Conservation (phyloP, 2,113 vertebrate species). For the Callithrix jacchus region DNA sequence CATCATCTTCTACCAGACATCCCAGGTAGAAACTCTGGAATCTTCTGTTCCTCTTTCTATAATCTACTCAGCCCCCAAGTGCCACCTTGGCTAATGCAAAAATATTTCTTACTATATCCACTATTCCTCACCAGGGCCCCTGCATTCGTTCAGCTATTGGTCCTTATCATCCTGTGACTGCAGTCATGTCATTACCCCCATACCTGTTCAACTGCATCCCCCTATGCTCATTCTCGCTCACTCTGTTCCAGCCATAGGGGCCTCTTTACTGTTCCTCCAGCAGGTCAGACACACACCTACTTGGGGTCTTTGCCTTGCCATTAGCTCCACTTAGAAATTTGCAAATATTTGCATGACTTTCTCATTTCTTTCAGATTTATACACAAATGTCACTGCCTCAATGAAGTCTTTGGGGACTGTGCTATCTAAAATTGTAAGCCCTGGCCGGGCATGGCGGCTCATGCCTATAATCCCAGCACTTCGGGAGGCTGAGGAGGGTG, state of each 20-base stretch:
- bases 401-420: background rate
- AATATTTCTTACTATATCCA: background rate
- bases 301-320: background rate
- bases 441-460: fast-evolving
- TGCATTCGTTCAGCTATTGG: background rate
- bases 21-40: background rate
- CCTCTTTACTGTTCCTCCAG: background rate
- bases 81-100: background rate
- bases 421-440: background rate
- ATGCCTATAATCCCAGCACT: too few relatives aligned
- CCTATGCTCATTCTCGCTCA: background rate
- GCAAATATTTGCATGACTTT: background rate
- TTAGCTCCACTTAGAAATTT: background rate
- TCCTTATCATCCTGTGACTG: background rate
- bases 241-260: background rate
- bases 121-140: background rate
- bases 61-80: background rate
- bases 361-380: background rate
- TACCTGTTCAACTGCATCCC: background rate
- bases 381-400: background rate
- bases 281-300: background rate
- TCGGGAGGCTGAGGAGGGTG: too few relatives aligned
- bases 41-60: background rate
- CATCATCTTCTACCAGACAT: background rate
- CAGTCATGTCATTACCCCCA: background rate